These are phyloP conservation scores for Chymomyza costata DNA, from an alignment of 1,140 invertebrate species.

Conservation along the genomic window DNA sequence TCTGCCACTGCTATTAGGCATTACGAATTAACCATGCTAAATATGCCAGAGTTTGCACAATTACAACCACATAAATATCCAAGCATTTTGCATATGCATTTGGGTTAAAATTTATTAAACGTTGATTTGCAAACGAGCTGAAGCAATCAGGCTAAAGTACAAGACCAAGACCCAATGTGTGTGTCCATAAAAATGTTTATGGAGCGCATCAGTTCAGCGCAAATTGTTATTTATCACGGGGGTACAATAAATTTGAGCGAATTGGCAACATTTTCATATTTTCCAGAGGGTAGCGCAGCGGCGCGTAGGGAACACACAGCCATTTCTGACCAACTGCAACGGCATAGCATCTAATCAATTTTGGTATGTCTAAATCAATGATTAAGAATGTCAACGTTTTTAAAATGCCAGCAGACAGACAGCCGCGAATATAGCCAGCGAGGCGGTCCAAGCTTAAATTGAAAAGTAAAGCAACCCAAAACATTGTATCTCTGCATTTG, in stretches of 20 bases:
- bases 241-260: conserved; percentile 49
- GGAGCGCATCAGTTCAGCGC: conserved; percentile 51
- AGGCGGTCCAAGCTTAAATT: no score
- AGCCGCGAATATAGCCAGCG: no score
- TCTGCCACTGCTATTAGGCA: background rate
- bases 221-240: conserved; percentile 70
- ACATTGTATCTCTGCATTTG: conserved; percentile 1
- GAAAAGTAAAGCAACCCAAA: no score
- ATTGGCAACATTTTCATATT: conserved; percentile 16
- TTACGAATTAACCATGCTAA: no score
- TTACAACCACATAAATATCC: conserved; percentile 60
- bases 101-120: conserved; percentile 62
- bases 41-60: conserved; percentile 43
- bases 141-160: conserved; percentile 43
- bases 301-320: no score
- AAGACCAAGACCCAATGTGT: background rate
- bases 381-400: conserved; percentile 58
- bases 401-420: conserved; percentile 22
- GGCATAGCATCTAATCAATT: conserved; percentile 59
- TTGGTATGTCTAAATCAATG: conserved; percentile 68
- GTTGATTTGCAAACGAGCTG: conserved; percentile 45
- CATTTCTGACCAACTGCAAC: conserved; percentile 14
- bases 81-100: conserved; percentile 54
- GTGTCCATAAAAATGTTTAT: conserved; percentile 54
- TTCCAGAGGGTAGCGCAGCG: no score